Evolutionary conservation across 2,113 vertebrate genomes (phyloP), one percentile per base, ranked within the genome.

Genomic region (Hemiprocne comata): DNA sequence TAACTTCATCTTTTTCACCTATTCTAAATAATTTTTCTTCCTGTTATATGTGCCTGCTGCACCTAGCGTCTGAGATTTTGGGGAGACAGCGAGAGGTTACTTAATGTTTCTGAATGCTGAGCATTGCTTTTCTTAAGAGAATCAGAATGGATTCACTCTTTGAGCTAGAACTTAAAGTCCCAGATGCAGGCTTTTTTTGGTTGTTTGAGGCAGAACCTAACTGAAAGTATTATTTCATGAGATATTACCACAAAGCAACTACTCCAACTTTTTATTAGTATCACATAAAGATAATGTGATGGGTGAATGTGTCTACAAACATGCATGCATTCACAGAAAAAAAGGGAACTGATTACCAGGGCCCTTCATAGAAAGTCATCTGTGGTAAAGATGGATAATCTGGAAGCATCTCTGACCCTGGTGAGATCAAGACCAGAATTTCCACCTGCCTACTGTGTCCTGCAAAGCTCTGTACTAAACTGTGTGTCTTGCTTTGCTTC

Each of bases 401-500:
- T 5, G 8, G 76, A 81, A 77, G 11, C 21, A 53, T 4, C 6
- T 62, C 42, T 42, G 36, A 61, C 11, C 3, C 28, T 44, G 5
- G 4, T 29, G 24, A 91, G 20, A 25, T 26, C 29, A 72, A 3
- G 1, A 24, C 73, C 33, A 72, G 67, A 73, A 77, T 36, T 79
- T 61, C 8, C 20, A 55, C 13, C 29, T 34, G 6, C 7, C 26
- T 26, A 21, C 1, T 0, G 16, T 24, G 9, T 10, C 2, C 4
- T 51, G 14, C 18, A 66, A 34, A 73, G 48, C 4, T 64, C 34
- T 25, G 1, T 11, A 42, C 11, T 20, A 53, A 54, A 36, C 7
- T 57, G 4, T 26, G 3, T 6, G 19, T n/a, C 34, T 67, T 46
- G 28, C 33, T 62, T 72, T 57, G 6, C 16, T 67, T 46, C 71